Evolutionary conservation across 2,797 vertebrate species (phyloP).

Genomic region (Megalops cyprinoides): DNA sequence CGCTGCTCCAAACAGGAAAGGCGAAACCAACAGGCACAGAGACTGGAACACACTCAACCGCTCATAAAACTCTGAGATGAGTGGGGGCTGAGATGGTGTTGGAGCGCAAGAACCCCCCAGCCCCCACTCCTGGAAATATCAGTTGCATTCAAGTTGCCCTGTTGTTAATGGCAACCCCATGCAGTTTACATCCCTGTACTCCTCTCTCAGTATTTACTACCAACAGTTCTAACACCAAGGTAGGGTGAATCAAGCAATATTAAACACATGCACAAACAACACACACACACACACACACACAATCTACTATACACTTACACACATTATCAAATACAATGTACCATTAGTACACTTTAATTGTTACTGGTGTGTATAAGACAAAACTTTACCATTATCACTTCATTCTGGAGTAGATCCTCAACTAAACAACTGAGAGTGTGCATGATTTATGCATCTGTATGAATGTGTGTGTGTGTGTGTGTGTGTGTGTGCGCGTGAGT

Average conservation of each 20-base stretch:
- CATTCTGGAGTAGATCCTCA: too few species aligned
- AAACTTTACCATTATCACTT: too few species aligned
- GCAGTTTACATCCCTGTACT: background rate
- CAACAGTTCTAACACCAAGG: constrained; percentile 8
- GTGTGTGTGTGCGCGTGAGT: too few species aligned
- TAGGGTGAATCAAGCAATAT: background rate
- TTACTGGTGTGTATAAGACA: background rate
- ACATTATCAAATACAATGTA: too few species aligned
- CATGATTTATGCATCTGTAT: too few species aligned
- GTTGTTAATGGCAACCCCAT: background rate
- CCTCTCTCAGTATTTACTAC: constrained; percentile 7
- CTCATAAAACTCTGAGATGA: constrained; percentile 4
- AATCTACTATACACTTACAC: background rate
- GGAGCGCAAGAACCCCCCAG: background rate
- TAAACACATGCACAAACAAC: background rate
- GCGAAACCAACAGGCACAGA: constrained; percentile 21
- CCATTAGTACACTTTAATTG: too few species aligned
- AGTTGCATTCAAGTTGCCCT: background rate
- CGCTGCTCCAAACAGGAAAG: constrained; percentile 15
- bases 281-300: background rate
- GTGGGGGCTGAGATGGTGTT: background rate
- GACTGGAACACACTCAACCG: constrained; percentile 17
- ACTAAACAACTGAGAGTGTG: too few species aligned
- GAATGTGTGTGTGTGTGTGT: too few species aligned
- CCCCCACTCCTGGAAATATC: background rate